Conservation (phyloP, 2,888 invertebrate genomes). For the Dryobotodes eremita region DNA sequence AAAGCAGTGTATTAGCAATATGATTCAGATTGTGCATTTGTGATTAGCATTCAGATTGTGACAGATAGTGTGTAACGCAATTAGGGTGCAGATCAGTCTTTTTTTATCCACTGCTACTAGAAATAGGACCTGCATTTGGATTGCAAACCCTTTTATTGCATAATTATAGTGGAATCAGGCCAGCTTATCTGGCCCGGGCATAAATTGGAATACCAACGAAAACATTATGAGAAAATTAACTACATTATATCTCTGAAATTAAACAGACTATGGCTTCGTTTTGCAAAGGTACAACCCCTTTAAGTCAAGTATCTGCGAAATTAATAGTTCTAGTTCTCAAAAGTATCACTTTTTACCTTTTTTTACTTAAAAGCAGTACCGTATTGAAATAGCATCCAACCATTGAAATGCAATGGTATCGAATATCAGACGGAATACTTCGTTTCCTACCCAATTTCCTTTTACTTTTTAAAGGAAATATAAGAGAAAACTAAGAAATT, state of each 20-base stretch:
- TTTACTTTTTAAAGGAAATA: constrained; percentile 21
- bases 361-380: neutral
- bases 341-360: neutral
- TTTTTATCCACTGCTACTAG: no score
- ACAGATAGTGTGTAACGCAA: no score
- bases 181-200: no score
- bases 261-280: neutral
- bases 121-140: no score
- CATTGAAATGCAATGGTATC: constrained; percentile 8
- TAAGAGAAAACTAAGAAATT: constrained; percentile 15
- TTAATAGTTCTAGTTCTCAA: neutral
- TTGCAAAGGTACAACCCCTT: neutral
- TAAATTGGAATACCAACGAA: neutral
- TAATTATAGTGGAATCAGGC: no score
- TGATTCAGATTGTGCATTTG: no score
- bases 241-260: no score
- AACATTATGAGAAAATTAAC: neutral
- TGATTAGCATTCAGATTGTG: no score
- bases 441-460: constrained; percentile 43
- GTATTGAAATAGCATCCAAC: neutral
- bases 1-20: no score
- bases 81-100: no score
- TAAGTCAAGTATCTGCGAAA: neutral
- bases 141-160: no score
- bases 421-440: neutral